These are phyloP conservation scores for Chanos chanos DNA, from an alignment of 2,797 vertebrate species.

Conservation along the genomic window DNA sequence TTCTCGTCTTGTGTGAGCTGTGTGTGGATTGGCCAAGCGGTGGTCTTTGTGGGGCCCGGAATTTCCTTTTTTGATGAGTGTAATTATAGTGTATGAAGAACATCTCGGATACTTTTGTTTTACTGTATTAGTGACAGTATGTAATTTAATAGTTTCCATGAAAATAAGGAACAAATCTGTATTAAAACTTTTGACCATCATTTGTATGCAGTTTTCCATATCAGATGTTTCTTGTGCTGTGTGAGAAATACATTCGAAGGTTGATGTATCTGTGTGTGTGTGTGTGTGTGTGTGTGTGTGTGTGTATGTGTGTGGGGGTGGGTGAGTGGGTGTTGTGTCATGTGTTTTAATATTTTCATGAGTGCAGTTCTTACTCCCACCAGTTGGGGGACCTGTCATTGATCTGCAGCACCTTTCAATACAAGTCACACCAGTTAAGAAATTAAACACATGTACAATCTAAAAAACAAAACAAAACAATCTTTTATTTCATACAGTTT, in stretches of 20 bases:
- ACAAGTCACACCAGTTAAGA: conserved; percentile 20
- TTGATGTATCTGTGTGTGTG: too few species aligned
- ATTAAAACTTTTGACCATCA: conserved; percentile 17
- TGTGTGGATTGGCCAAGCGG: conserved; percentile 13
- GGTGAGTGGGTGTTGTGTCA: too few species aligned
- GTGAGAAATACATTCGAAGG: too few species aligned
- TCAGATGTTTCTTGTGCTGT: not conserved
- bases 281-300: too few species aligned
- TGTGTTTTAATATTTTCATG: too few species aligned
- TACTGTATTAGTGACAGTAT: conserved; percentile 22
- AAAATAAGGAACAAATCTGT: conserved; percentile 37
- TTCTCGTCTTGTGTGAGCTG: conserved; percentile 6
- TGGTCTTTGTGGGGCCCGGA: conserved; percentile 26
- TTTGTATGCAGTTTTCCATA: conserved; percentile 7
- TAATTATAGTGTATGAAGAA: conserved; percentile 8
- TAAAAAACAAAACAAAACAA: too few species aligned
- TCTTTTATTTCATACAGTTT: conserved; percentile 22
- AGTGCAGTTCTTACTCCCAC: too few species aligned
- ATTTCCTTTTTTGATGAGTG: conserved; percentile 14
- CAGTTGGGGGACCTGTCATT: too few species aligned
- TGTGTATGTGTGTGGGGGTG: too few species aligned
- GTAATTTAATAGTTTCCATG: conserved; percentile 25
- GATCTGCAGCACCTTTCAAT: too few species aligned
- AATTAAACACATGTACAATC: conserved; percentile 30
- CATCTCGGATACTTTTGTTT: conserved; percentile 23